phyloP scores from a whole-genome alignment of 2,797 vertebrate species.

The Phalloptychus januarius region DNA sequence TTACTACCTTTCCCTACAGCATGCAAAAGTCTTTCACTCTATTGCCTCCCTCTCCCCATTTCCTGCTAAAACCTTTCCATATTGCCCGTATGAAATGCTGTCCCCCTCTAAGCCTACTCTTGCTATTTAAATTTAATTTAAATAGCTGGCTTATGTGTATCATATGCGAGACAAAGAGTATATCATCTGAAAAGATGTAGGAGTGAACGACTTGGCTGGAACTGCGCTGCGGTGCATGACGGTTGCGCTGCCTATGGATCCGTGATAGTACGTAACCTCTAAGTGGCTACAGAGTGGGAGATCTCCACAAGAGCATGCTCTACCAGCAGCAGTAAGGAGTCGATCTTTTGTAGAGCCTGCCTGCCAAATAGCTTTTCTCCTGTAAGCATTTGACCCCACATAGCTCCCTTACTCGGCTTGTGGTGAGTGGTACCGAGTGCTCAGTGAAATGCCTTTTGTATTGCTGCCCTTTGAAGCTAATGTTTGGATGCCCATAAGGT shows the following conservation, averaged over 20 bases:
- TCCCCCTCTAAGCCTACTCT: slow-evolving; percentile 55
- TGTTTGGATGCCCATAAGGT: slow-evolving; percentile 44
- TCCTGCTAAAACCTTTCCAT: slow-evolving; percentile 61
- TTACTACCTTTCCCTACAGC: slow-evolving; percentile 42
- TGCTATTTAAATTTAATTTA: slow-evolving; percentile 76
- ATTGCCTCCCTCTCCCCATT: slow-evolving; percentile 10
- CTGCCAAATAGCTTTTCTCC: slow-evolving; percentile 41
- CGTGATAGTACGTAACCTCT: slow-evolving; percentile 51
- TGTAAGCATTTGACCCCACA: slow-evolving; percentile 45
- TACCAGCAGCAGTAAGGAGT: slow-evolving; percentile 37
- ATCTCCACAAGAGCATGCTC: slow-evolving; percentile 40
- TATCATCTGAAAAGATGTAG: slow-evolving; percentile 61
- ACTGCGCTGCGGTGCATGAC: slow-evolving; percentile 63
- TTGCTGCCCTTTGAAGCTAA: slow-evolving; percentile 6
- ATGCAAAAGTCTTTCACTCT: slow-evolving; percentile 62
- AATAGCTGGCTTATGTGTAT: slow-evolving; percentile 57
- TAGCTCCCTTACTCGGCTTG: slow-evolving; percentile 15
- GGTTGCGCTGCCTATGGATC: slow-evolving; percentile 57
- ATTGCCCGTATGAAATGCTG: slow-evolving; percentile 58
- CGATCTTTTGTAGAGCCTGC: slow-evolving; percentile 18
- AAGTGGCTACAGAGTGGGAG: slow-evolving; percentile 49
- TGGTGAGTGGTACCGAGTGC: slow-evolving; percentile 32
- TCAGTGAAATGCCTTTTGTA: slow-evolving; percentile 45
- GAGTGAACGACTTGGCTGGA: slow-evolving; percentile 44
- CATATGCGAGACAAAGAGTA: slow-evolving; percentile 67